Base-by-base conservation (phyloP, 2,888 invertebrate genomes). In the Chloromyia formosa region DNA sequence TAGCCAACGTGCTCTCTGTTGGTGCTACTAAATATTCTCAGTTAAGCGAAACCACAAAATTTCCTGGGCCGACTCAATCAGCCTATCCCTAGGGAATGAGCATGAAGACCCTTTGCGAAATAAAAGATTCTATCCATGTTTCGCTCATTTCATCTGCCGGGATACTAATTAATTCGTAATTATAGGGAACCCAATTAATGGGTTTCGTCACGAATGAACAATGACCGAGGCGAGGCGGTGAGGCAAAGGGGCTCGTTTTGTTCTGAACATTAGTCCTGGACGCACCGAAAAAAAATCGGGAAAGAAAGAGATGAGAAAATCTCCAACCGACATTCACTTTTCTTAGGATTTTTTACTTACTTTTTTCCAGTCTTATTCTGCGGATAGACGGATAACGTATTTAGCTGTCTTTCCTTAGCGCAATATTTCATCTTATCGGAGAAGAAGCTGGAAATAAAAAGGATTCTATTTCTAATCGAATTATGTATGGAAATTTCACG, bases 161-260 rank as follows among this genome's bases (percentile, higher is more conserved):
- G 35, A 9, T 35, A 14, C 27, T 56, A 69, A 69, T 56, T 56
- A 69, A 69, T 69, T 69, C 56, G 69, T 56, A 69, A 69, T 69
- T 66, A 66, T 49, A 66, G 53, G 23, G 35, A 35, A 16, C 69
- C 56, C 40, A 54, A 56, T 54, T 69, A 69, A 69, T 69, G 69
- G 56, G 27, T 69, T 45, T 54, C 56, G 69, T 27, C 56, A 56
- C 27, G 69, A 54, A 49, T 23, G 40, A 54, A 54, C 56, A 54
- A 56, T 14, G 40, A 35, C 14, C 3, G 56, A n/a, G 0, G 20
- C 53, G 10, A 53, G 2, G 27, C 27, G 3, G 27, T 4, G 27
- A 2, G 27, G 27, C 27, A 49, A 10, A 49, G 16, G 10, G 49
- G 12, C 16, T 49, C 49, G 10, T 49, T n/a, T 49, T 49, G 12